Percentiles rank a stretch among this genome's conserved stretches.
These are phyloP conservation scores for Eriocheir sinensis DNA, from an alignment of 1,140 invertebrate genomes.

Conservation along the genomic window DNA sequence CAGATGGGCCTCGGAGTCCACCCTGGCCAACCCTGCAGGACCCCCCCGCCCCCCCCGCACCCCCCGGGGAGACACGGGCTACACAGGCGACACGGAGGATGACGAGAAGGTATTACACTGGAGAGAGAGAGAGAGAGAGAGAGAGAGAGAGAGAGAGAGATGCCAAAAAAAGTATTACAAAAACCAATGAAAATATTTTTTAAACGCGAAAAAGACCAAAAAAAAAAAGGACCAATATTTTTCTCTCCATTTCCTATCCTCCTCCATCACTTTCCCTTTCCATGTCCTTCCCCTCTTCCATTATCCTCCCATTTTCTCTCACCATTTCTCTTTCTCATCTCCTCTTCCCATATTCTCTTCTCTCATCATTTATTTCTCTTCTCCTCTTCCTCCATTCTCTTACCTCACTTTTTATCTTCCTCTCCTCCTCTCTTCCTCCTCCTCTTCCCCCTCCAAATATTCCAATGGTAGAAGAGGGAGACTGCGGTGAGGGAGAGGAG, in stretches of 20 bases:
- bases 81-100: constrained; percentile 74
- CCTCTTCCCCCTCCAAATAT: neutral
- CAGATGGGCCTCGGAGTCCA: constrained; percentile 61
- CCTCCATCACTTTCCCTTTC: neutral
- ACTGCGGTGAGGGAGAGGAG: neutral
- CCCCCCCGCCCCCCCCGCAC: neutral
- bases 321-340: neutral
- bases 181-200: neutral
- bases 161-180: too few relatives aligned
- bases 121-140: constrained; percentile 8
- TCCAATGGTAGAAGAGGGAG: neutral
- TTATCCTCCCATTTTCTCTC: neutral
- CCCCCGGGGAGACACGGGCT: constrained; percentile 63
- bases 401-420: neutral
- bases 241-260: neutral
- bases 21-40: constrained; percentile 37
- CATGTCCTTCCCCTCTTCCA: neutral
- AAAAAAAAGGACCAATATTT: neutral
- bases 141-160: constrained; percentile 5
- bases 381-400: neutral
- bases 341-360: neutral
- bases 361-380: neutral
- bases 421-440: neutral
- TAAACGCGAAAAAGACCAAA: neutral
- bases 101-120: constrained; percentile 63